phyloP scores from a whole-genome alignment of 2,888 invertebrate genomes.

The Aphodius granarius region DNA sequence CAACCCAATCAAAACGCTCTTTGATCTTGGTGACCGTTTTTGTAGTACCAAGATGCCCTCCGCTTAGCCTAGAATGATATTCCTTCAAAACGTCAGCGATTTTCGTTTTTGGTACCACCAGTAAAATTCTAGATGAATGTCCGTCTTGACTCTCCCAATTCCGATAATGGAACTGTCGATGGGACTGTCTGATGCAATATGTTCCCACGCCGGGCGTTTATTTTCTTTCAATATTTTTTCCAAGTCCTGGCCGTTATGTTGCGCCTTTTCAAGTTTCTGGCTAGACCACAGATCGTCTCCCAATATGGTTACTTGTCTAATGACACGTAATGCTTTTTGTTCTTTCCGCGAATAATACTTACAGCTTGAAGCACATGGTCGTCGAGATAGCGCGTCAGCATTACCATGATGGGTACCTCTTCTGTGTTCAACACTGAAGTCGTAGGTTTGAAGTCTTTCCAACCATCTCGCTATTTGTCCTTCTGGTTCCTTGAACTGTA shows the following conservation, averaged over 20 bases:
- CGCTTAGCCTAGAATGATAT: background rate
- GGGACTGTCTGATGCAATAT: too few species aligned
- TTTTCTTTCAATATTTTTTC: too few species aligned
- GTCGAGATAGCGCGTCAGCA: slow-evolving; percentile 28
- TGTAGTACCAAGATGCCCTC: slow-evolving; percentile 39
- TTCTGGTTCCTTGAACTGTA: slow-evolving; percentile 42
- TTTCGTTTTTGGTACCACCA: too few species aligned
- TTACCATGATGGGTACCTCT: background rate
- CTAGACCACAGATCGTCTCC: too few species aligned
- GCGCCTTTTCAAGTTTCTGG: too few species aligned
- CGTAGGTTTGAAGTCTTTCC: slow-evolving; percentile 32
- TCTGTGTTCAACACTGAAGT: slow-evolving; percentile 38
- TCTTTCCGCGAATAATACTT: slow-evolving; percentile 21
- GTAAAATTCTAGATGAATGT: too few species aligned
- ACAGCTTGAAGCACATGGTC: slow-evolving; percentile 26
- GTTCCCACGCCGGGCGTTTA: too few species aligned
- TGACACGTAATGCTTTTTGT: background rate
- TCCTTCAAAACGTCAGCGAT: too few species aligned
- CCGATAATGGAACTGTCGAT: too few species aligned
- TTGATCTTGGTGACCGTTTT: slow-evolving; percentile 35
- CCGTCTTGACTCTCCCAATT: too few species aligned
- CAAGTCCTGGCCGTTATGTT: too few species aligned
- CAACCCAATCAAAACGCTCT: slow-evolving; percentile 37
- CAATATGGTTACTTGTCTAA: too few species aligned
- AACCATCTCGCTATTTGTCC: slow-evolving; percentile 44